Evolutionary conservation across 2,888 invertebrate genomes (phyloP).

Genomic region (Calliopum simillimum): DNA sequence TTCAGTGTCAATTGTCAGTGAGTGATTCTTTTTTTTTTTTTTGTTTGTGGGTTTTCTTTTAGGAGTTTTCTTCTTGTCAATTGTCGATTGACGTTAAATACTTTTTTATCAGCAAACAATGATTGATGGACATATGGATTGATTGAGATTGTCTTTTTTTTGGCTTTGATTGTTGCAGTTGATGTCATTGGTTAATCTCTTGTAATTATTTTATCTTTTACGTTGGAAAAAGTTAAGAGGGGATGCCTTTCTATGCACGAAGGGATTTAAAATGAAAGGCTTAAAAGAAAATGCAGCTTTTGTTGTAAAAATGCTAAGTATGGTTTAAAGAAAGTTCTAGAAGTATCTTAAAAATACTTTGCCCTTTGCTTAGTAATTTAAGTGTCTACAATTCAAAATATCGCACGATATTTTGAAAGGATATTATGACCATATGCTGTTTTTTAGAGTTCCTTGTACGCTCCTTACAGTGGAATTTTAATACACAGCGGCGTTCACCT

Average conservation of each 20-base stretch:
- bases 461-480: no score
- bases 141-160: not conserved
- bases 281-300: not conserved
- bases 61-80: slow-evolving; percentile 21
- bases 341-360: no score
- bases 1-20: slow-evolving; percentile 9
- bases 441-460: no score
- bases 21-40: no score
- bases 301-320: no score
- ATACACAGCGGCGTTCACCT: not conserved
- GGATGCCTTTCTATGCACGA: not conserved
- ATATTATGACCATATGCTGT: no score
- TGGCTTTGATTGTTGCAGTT: not conserved
- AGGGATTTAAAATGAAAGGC: not conserved
- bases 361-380: no score
- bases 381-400: no score
- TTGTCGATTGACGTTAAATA: slow-evolving; percentile 23
- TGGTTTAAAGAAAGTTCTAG: no score
- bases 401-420: no score
- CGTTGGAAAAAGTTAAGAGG: not conserved
- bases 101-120: slow-evolving; percentile 23
- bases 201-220: not conserved
- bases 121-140: slow-evolving; percentile 26
- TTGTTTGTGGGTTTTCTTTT: not conserved
- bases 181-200: not conserved